Conservation (phyloP, 2,797 vertebrate species). For the Notoglanidium macrostoma region DNA sequence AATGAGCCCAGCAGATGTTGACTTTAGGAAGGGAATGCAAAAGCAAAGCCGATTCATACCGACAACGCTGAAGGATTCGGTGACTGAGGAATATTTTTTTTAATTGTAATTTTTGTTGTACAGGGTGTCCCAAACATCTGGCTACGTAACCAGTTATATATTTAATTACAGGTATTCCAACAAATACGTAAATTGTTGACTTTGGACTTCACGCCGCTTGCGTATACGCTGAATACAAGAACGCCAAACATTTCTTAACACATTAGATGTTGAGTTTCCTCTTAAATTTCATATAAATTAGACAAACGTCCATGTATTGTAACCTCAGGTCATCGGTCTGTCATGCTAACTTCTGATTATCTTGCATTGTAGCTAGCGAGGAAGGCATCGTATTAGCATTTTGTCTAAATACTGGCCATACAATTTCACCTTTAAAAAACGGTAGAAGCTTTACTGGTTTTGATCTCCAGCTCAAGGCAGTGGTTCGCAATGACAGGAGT, state of each 20-base stretch:
- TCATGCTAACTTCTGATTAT: background rate
- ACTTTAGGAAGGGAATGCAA: constrained; percentile 62
- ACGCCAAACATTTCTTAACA: too few species aligned
- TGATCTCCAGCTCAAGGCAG: background rate
- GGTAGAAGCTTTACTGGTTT: background rate
- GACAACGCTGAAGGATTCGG: background rate
- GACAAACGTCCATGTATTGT: background rate
- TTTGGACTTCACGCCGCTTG: too few species aligned
- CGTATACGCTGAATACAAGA: too few species aligned
- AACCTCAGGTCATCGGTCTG: background rate
- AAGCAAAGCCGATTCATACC: constrained; percentile 48
- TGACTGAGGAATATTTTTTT: background rate
- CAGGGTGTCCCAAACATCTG: too few species aligned
- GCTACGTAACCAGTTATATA: too few species aligned
- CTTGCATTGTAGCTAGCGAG: too few species aligned
- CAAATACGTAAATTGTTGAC: too few species aligned
- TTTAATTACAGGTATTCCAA: too few species aligned
- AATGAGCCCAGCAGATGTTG: constrained; percentile 68
- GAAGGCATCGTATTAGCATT: background rate
- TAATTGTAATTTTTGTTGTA: background rate
- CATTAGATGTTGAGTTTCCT: too few species aligned
- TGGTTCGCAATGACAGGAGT: background rate
- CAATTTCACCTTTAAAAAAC: background rate
- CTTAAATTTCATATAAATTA: too few species aligned
- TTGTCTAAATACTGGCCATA: background rate